Evolutionary conservation across 2,888 invertebrate species (phyloP).

Genomic region (Chrysolina oricalcia): DNA sequence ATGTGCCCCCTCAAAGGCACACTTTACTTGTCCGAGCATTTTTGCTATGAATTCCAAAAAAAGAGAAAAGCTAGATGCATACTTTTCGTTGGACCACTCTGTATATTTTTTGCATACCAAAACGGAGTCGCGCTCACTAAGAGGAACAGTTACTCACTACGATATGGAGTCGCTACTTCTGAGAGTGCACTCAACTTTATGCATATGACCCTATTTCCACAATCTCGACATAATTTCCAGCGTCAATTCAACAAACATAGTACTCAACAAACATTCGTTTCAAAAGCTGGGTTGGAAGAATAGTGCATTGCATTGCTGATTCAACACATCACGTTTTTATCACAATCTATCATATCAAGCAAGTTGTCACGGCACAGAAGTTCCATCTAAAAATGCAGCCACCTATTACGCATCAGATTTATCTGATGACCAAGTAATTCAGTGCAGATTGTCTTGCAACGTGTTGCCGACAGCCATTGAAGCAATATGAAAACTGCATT

Average conservation of each 20-base stretch:
- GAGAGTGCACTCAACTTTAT: no score
- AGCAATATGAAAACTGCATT: conserved; percentile 41
- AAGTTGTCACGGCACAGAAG: conserved; percentile 8
- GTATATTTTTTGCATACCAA: no score
- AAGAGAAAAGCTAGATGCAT: no score
- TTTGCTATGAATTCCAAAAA: no score
- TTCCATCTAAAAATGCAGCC: conserved; percentile 4
- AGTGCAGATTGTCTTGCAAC: conserved; percentile 16
- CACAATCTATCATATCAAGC: background rate
- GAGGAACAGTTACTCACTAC: no score
- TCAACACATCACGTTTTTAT: conserved; percentile 5
- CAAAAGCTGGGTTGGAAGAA: background rate
- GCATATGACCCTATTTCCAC: no score
- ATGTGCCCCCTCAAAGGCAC: no score
- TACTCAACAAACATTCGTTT: background rate
- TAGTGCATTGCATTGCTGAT: background rate
- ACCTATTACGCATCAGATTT: conserved; percentile 5
- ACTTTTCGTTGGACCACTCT: no score
- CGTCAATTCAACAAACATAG: background rate
- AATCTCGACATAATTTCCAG: background rate
- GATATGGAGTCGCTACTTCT: no score
- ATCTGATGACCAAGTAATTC: conserved; percentile 22
- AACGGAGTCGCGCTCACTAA: no score
- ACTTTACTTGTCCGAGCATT: no score
- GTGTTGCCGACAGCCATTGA: conserved; percentile 17